phyloP scores from a whole-genome alignment of 2,888 invertebrate genomes.

The Cylloceria caligata region DNA sequence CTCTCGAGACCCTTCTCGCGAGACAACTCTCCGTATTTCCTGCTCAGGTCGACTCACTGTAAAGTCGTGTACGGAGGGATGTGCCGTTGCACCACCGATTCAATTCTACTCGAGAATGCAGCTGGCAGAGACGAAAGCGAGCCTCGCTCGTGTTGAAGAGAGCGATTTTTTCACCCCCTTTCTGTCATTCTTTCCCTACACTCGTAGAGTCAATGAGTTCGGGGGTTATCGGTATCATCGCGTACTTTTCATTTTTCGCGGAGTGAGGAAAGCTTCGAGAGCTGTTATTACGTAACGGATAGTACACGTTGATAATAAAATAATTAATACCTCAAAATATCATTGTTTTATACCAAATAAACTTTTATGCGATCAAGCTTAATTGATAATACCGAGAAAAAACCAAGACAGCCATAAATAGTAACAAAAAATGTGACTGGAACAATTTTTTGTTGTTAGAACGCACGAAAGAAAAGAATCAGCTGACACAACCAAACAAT shows the following conservation, averaged over 20 bases:
- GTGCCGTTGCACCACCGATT: conserved; percentile 56
- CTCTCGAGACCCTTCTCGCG: conserved; percentile 61
- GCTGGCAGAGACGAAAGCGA: conserved; percentile 51
- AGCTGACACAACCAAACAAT: too few relatives aligned
- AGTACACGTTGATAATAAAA: neutral
- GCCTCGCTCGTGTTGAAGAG: conserved; percentile 53
- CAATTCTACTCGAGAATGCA: conserved; percentile 64
- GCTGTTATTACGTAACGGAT: conserved; percentile 47
- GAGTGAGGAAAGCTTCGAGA: conserved; percentile 43
- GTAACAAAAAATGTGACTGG: neutral
- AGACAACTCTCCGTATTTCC: conserved; percentile 47
- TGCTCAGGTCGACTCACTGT: conserved; percentile 50
- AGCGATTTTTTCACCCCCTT: conserved; percentile 34
- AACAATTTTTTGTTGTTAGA: too few relatives aligned
- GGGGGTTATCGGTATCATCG: conserved; percentile 64
- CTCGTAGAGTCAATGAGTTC: conserved; percentile 65
- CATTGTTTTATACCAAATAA: neutral
- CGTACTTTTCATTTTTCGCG: conserved; percentile 18
- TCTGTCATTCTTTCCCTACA: conserved; percentile 50
- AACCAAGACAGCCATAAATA: neutral
- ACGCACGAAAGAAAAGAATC: too few relatives aligned
- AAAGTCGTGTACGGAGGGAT: conserved; percentile 41
- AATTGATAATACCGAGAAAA: neutral
- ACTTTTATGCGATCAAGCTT: neutral
- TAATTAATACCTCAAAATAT: neutral